Evolutionary conservation across 1,140 invertebrate genomes (phyloP).

Genomic region (Drosophila nikananu): DNA sequence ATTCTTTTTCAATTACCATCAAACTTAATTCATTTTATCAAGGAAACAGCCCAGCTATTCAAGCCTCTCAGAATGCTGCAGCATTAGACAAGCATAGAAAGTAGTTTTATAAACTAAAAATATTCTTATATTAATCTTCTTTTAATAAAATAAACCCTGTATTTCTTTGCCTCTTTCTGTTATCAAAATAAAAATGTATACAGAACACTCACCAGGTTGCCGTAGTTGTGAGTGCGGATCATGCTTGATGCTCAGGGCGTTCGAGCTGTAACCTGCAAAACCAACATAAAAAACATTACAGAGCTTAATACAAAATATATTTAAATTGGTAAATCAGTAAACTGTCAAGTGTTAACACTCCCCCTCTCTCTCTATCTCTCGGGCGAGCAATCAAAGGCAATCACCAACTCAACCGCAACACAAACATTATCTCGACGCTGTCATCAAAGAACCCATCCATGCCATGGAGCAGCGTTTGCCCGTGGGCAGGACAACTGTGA

Average conservation of each 20-base stretch:
- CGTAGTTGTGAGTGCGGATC: slow-evolving; percentile 94
- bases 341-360: slow-evolving; percentile 41
- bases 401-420: slow-evolving; percentile 73
- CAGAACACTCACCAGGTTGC: slow-evolving; percentile 89
- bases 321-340: slow-evolving; percentile 45
- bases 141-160: not conserved
- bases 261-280: slow-evolving; percentile 91
- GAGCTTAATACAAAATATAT: slow-evolving; percentile 10
- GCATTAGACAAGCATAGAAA: too few relatives aligned
- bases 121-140: not conserved
- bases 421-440: slow-evolving; percentile 74
- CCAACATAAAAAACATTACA: not conserved
- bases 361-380: not conserved
- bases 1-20: too few relatives aligned
- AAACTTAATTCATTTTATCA: too few relatives aligned
- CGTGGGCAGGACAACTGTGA: slow-evolving; percentile 60
- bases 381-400: slow-evolving; percentile 72
- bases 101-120: too few relatives aligned
- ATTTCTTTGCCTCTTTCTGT: not conserved
- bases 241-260: slow-evolving; percentile 90
- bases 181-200: not conserved
- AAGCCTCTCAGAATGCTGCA: too few relatives aligned
- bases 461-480: slow-evolving; percentile 21
- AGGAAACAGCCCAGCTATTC: too few relatives aligned
- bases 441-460: slow-evolving; percentile 62